Evolutionary conservation across 2,888 invertebrate genomes (phyloP).

Genomic region (Trachelus stipa): DNA sequence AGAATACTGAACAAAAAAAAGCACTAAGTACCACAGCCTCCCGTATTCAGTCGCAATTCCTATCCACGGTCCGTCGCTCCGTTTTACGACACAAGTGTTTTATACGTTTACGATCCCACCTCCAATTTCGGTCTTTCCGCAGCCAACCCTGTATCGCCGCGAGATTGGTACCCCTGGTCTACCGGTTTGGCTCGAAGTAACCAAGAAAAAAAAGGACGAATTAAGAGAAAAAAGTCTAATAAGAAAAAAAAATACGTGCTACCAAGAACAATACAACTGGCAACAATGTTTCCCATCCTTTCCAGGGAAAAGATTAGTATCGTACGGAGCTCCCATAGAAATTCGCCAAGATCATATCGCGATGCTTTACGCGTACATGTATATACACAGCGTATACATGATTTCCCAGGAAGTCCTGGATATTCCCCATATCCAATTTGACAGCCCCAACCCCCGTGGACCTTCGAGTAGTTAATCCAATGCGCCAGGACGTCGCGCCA

Average conservation of each 20-base stretch:
- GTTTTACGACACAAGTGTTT: slow-evolving; percentile 35
- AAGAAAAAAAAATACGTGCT: neutral
- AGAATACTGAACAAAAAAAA: neutral
- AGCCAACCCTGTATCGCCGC: neutral
- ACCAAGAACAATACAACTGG: neutral
- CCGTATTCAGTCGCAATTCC: neutral
- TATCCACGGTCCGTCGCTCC: slow-evolving; percentile 27
- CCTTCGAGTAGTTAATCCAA: neutral
- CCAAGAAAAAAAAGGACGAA: neutral
- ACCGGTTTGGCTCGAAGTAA: neutral
- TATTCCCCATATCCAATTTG: neutral
- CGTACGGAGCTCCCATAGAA: neutral
- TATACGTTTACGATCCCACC: slow-evolving; percentile 39
- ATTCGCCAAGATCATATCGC: neutral
- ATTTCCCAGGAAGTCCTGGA: neutral
- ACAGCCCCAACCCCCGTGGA: neutral
- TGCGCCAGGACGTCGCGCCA: neutral
- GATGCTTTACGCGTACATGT: neutral
- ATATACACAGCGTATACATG: neutral
- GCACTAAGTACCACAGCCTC: neutral
- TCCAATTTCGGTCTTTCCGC: slow-evolving; percentile 25
- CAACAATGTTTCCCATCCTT: slow-evolving; percentile 1
- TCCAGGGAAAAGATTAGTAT: neutral
- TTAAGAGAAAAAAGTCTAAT: neutral
- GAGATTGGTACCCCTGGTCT: neutral